Evolutionary conservation across 2,888 invertebrate species (phyloP), one percentile per base, ranked within the genome.

Genomic region (Dicyrtoma fusca): DNA sequence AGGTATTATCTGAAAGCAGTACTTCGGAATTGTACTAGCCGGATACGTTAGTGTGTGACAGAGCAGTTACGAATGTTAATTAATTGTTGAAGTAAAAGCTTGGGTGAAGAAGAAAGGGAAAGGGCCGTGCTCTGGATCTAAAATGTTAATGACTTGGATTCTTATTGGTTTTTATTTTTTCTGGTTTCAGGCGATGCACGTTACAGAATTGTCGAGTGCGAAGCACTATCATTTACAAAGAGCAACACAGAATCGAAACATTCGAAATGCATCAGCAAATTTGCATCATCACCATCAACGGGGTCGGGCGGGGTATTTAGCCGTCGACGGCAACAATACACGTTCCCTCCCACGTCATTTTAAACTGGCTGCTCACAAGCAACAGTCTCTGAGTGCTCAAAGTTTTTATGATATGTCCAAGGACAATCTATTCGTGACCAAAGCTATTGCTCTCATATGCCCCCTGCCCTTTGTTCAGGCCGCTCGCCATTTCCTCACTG

Each of bases 391-490:
- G 6, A 76, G 75, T 51, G 92, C 92, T 74, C 87, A 92, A 81
- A 91, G 91, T 81, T 94, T 94, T 83, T 98, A 95, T 85, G 96
- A 97, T 85, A 90, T 93, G 82, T 89, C 91, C 84, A 94, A 94
- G 87, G 97, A 98, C 86, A 92, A 92, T 85, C 88, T 99, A 77
- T 95, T 90, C 86, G 97, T 97, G 82, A 92, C 95, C 81, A 98
- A 98, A 87, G 92, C 94, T 85, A 92, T 99, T 84, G 92, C 92
- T 79, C 88, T 98, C 76, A 90, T 97, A 81, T 93, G 94, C 82
- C 94, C 94, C 84, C 89, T 92, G 81, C 94, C 97, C 34, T 94
- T 95, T 84, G 91, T 95, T 64, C 89, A 91, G 84, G 92, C 94
- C 77, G 90, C 94, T 71, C 90, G 91, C 84, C 87, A 90, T 82